phyloP scores from a whole-genome alignment of 1,140 invertebrate species.

The Pogonognathellus flavescens region DNA sequence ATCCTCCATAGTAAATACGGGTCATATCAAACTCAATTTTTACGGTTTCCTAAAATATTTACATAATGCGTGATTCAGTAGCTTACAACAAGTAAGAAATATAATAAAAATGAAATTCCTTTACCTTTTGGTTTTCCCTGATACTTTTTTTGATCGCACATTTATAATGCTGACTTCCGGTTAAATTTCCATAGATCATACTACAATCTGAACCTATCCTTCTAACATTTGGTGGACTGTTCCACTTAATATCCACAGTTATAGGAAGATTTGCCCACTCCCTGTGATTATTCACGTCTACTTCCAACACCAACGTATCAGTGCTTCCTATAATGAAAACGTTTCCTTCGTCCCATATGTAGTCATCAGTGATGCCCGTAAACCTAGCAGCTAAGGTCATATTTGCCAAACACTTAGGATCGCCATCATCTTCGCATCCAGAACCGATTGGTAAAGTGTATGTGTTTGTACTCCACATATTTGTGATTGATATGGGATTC shows the following conservation, averaged over 20 bases:
- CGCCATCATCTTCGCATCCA: constrained; percentile 5
- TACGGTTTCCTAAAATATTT: not conserved
- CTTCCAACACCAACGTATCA: constrained; percentile 54
- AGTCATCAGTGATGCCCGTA: constrained; percentile 51
- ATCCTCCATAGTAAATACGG: constrained; percentile 1
- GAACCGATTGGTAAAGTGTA: constrained; percentile 39
- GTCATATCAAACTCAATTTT: constrained; percentile 54
- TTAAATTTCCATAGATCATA: not conserved
- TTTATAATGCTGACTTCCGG: not conserved
- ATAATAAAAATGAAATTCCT: too few relatives aligned
- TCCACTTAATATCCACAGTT: constrained; percentile 53
- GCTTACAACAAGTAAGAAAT: not conserved
- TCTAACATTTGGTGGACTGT: constrained; percentile 51
- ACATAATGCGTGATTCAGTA: not conserved
- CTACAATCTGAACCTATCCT: constrained; percentile 52
- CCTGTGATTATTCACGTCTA: constrained; percentile 59
- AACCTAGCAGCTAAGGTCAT: constrained; percentile 37
- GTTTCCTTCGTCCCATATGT: constrained; percentile 46
- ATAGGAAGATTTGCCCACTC: constrained; percentile 65
- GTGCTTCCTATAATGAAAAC: constrained; percentile 59
- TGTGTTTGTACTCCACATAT: not conserved
- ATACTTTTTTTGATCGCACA: constrained; percentile 51
- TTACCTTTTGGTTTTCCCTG: constrained; percentile 40
- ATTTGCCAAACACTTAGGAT: constrained; percentile 46
- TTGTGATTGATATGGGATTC: constrained; percentile 25